These are phyloP conservation scores for Polia nebulosa DNA, from an alignment of 2,888 invertebrate species.

Conservation along the genomic window DNA sequence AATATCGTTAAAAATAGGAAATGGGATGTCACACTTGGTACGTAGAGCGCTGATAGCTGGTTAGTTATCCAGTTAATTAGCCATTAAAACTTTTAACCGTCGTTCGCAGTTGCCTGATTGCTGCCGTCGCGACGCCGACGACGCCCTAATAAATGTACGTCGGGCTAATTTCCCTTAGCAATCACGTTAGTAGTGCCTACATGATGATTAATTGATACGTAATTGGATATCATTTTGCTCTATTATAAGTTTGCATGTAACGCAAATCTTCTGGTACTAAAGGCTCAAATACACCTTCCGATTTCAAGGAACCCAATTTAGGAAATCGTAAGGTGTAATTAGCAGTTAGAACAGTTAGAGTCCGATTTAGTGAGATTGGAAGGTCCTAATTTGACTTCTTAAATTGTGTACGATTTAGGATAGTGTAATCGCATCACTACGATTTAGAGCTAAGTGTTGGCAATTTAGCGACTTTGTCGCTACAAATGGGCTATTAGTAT, in stretches of 20 bases:
- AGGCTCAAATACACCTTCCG: too few relatives aligned
- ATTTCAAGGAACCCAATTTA: too few relatives aligned
- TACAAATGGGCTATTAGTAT: too few relatives aligned
- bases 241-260: background rate
- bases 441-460: too few relatives aligned
- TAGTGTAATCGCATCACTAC: too few relatives aligned
- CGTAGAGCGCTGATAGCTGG: constrained; percentile 63
- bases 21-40: constrained; percentile 61
- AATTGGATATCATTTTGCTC: constrained; percentile 18
- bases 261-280: background rate
- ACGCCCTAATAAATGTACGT: constrained; percentile 43
- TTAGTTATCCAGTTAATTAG: constrained; percentile 76
- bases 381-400: too few relatives aligned
- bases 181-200: constrained; percentile 34
- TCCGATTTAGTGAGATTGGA: too few relatives aligned
- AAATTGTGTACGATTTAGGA: too few relatives aligned
- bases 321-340: too few relatives aligned
- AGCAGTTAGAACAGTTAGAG: too few relatives aligned
- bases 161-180: constrained; percentile 42
- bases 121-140: constrained; percentile 29
- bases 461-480: too few relatives aligned
- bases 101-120: constrained; percentile 60
- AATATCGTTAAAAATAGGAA: constrained; percentile 73
- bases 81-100: constrained; percentile 79
- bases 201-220: constrained; percentile 32